Base-by-base conservation (phyloP, 2,113 vertebrate species). In the Boleophthalmus pectinirostris region DNA sequence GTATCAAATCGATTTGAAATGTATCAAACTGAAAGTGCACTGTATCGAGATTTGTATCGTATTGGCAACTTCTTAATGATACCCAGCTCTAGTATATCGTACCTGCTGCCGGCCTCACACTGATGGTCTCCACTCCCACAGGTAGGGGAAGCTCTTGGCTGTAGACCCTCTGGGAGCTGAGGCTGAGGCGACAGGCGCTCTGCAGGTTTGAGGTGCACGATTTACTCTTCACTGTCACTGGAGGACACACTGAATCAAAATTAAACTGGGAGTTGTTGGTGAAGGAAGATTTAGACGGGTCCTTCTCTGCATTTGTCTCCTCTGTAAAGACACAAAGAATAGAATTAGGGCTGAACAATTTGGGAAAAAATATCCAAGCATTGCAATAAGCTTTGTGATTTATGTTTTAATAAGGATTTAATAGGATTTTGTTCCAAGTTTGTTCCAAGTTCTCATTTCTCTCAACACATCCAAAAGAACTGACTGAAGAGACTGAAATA, bases 71-170 rank as follows among this genome's bases (percentile, higher is more conserved):
- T n/a, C n/a, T n/a, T n/a, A n/a, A n/a, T n/a, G n/a, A n/a, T n/a
- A n/a, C n/a, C n/a, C n/a, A n/a, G 2, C 4, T 8, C 15, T 38
- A 12, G 1, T 33, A 4, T 21, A n/a, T 21, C 20, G 89, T 81
- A 98, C 98, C 98, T 98, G 97, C 97, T 74, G 98, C 96, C 16
- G 98, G 98, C 57, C 97, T 97, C 69, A 95, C 92, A 25, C 92
- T 96, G 82, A 97, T 92, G 83, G 96, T 94, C 77, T 97, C 95
- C 67, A 99, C 95, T 57, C 95, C 97, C 72, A 92, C 93, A 57
- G 97, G 98, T 71, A 99, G 94, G 81, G 74, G 68, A 84, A 99
- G 1, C 72, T 97, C 95, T 88, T 96, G 93, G 89, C 96, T 97
- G 85, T 96, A 98, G 0, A 99, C 93, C 79, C 93, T 93, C 79